These are phyloP conservation scores for Paramuricea clavata DNA, from an alignment of 92 coral and sea anemone species.

Conservation along the genomic window DNA sequence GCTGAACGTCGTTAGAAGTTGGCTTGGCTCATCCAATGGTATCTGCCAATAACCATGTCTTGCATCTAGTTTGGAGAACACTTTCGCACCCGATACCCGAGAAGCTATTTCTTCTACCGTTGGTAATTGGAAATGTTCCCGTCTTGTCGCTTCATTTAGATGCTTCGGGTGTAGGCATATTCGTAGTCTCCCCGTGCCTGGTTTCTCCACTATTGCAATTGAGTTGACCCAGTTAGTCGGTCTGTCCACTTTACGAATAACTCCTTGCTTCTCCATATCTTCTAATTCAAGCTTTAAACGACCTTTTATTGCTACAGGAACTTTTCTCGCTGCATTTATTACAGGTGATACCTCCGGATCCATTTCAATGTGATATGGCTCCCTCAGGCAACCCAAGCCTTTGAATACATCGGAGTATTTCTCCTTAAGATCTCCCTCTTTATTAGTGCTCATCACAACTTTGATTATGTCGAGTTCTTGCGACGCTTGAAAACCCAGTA, in stretches of 20 bases:
- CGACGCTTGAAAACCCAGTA: not conserved
- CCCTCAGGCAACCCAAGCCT: not conserved
- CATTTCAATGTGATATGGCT: slow-evolving; percentile 10
- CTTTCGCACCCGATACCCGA: not conserved
- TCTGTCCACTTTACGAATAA: no score
- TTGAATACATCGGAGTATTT: not conserved
- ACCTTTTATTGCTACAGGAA: slow-evolving; percentile 9
- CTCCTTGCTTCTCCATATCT: slow-evolving; percentile 9
- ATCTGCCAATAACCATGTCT: not conserved
- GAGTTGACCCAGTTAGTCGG: no score
- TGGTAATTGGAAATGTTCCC: slow-evolving; percentile 44
- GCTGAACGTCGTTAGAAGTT: not conserved
- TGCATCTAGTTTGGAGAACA: not conserved
- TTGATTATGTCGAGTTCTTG: slow-evolving; percentile 16
- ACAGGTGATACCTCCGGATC: no score
- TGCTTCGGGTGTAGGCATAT: not conserved
- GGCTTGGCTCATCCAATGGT: slow-evolving; percentile 9
- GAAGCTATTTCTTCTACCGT: not conserved
- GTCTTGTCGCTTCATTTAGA: no score
- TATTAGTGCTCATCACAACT: not conserved
- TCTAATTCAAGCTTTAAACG: slow-evolving; percentile 4
- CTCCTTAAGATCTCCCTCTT: not conserved
- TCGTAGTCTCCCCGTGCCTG: not conserved
- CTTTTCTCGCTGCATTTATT: not conserved
- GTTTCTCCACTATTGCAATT: no score